A percentile compares a stretch with the other conserved stretches of the same genome.
Evolutionary conservation across 2,797 vertebrate species (phyloP).

Genomic region (Cacajao melanocephalus): DNA sequence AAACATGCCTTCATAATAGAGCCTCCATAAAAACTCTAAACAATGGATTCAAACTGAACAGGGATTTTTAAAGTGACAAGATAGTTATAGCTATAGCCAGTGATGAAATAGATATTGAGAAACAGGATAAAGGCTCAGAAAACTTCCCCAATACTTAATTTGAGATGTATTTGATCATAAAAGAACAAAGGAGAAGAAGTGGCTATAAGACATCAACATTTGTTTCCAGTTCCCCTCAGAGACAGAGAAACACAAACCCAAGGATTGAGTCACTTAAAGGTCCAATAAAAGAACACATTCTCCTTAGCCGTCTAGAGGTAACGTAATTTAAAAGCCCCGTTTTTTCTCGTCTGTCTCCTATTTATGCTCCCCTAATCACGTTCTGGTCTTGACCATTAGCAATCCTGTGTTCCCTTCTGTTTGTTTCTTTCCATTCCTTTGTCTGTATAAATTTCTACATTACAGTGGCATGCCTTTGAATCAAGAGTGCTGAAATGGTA

Average conservation of each 20-base stretch:
- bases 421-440: background rate
- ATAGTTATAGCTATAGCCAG: background rate
- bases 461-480: background rate
- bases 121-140: background rate
- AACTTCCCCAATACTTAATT: background rate
- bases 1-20: background rate
- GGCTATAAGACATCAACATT: background rate
- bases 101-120: background rate
- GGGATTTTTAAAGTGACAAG: background rate
- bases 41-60: background rate
- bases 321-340: background rate
- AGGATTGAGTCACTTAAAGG: background rate
- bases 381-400: background rate
- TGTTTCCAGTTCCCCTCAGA: constrained; percentile 25
- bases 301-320: background rate
- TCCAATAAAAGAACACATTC: background rate
- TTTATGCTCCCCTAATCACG: background rate
- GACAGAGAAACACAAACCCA: constrained; percentile 20
- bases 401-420: background rate
- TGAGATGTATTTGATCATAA: background rate
- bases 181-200: background rate
- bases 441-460: background rate
- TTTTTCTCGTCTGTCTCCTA: background rate
- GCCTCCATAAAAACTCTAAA: background rate
- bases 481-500: background rate